Base-by-base conservation (phyloP, 2,113 vertebrate species). In the Carassius auratus region DNA sequence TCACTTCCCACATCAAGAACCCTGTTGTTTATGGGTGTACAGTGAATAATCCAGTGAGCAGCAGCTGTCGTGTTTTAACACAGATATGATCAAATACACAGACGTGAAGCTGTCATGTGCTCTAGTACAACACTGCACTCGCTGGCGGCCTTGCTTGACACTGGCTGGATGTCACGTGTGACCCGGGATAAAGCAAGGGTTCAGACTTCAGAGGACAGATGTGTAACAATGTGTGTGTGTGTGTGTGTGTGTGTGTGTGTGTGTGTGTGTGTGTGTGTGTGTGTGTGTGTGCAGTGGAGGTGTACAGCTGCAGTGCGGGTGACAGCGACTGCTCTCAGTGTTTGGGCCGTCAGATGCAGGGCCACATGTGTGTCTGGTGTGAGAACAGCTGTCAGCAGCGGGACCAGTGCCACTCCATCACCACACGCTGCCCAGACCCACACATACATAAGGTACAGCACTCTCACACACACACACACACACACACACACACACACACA, bases 301-400 rank as follows among this genome's bases (percentile, higher is more conserved):
- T 99, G 89, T 99, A 99, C 89, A 99, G 97, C 95, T 99, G 98
- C 0, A 96, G 92, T 0, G 94, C 93, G 3, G 97, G 97, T n/a
- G 97, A 96, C 0, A 89, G 90, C 0, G 96, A 97, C 93, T 97
- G 96, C 57, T 97, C 96, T 7, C 96, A 97, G 93, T 99, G 98
- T 89, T 93, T 96, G 93, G 98, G 97, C 30, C 94, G 98, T 1
- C 95, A 96, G 91, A 96, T 97, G 90, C 93, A 95, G 89, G 96
- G 96, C 8, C 97, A 99, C 89, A 94, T 94, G 68, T 99, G 98
- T 1, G 66, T 94, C 89, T 99, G 98, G 98, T 98, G 94, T 2
- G 96, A 97, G 3, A 94, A 95, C 93, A 94, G 92, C 91, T 99
- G 98, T 90, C 94, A 91, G 88, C 93, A 93, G 3, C 92, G 92